Conservation (phyloP, 35 echinoderm and acorn worm species). For the Ophioderma brevispina region DNA sequence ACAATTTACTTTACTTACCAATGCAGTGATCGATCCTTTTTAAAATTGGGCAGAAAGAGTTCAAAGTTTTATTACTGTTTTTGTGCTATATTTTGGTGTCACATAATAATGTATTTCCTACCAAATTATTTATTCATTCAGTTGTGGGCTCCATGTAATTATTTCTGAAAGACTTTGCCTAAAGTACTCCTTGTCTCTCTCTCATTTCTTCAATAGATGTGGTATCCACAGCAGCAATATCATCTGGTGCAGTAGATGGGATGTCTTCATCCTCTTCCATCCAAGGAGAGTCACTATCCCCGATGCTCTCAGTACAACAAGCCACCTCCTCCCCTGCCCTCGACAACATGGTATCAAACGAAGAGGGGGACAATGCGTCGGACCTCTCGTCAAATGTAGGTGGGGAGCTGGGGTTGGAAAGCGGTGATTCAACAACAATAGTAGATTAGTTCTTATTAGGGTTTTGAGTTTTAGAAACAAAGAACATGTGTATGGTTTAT, state of each 20-base stretch:
- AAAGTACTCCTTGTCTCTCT: neutral
- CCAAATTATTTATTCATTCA: no score
- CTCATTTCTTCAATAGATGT: conserved; percentile 23
- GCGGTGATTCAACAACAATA: neutral
- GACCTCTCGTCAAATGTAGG: conserved; percentile 34
- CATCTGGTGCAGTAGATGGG: conserved; percentile 30
- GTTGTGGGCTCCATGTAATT: no score
- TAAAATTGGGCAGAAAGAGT: no score
- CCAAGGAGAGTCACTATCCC: conserved; percentile 48
- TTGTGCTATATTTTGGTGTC: no score
- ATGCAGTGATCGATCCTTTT: no score
- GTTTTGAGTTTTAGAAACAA: neutral
- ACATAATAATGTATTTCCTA: no score
- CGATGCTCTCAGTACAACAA: conserved; percentile 35
- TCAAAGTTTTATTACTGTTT: no score
- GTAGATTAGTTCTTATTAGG: neutral
- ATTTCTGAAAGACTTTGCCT: neutral
- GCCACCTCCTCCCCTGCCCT: conserved; percentile 31
- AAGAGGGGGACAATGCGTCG: conserved; percentile 24
- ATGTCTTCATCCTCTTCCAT: conserved; percentile 20
- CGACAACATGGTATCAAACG: conserved; percentile 47
- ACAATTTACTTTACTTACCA: no score
- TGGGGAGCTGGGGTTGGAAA: conserved; percentile 10
- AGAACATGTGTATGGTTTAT: neutral
- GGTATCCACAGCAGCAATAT: conserved; percentile 43